Percentiles rank a stretch among this genome's conserved stretches.
These are phyloP conservation scores for Tauraco hartlaubi DNA, from an alignment of 2,797 vertebrate species.

Conservation along the genomic window DNA sequence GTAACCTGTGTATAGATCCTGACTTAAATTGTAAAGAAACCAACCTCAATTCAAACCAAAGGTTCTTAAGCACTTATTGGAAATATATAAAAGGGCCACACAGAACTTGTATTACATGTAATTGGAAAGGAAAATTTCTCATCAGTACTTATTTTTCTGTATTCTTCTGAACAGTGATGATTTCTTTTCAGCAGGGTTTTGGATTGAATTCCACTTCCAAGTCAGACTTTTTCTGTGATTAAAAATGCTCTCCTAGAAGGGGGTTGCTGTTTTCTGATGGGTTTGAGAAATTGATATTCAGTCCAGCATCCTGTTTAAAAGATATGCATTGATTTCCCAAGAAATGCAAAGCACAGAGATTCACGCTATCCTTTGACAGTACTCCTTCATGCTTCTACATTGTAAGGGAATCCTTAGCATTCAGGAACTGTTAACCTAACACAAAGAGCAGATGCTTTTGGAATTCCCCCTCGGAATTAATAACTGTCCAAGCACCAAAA, in stretches of 20 bases:
- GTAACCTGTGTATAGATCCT: background rate
- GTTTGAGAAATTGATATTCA: background rate
- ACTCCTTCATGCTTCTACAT: background rate
- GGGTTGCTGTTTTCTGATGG: background rate
- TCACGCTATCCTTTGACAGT: background rate
- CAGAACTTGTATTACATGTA: background rate
- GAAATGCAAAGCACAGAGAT: background rate
- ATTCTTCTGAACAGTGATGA: background rate
- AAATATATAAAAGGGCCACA: background rate
- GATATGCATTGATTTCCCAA: background rate
- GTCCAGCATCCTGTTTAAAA: background rate
- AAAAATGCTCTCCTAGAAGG: background rate
- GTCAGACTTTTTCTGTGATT: background rate
- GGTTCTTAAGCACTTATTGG: background rate
- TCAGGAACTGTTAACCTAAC: background rate
- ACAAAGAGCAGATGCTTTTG: slow-evolving; percentile 9
- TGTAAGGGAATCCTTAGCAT: background rate
- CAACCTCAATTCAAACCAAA: background rate
- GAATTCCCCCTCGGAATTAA: slow-evolving; percentile 1
- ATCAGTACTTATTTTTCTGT: background rate
- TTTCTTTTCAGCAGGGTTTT: background rate
- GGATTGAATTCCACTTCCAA: background rate
- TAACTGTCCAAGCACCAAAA: background rate
- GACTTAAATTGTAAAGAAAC: background rate
- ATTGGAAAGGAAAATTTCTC: background rate